Percentiles rank a stretch among this genome's conserved stretches.
Conservation (phyloP, 2,888 invertebrate species). For the Saturnia pavonia region DNA sequence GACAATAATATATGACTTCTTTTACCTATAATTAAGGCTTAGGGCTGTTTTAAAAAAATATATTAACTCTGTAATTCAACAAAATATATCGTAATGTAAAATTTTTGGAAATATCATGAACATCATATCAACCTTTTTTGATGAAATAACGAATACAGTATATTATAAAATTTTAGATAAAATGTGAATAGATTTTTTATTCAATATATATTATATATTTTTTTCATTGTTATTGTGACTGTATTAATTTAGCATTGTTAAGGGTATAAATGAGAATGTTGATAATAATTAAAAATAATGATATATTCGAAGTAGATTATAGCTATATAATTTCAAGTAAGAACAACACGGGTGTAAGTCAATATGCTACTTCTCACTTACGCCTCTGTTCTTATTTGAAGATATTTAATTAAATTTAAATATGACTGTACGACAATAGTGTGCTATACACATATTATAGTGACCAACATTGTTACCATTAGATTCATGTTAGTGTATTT, state of each 20-base stretch:
- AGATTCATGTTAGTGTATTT: conserved; percentile 1
- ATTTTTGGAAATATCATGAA: conserved; percentile 52
- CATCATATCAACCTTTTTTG: conserved; percentile 51
- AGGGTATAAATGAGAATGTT: conserved; percentile 15
- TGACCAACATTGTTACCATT: conserved; percentile 52
- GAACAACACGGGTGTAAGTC: neutral
- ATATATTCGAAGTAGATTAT: conserved; percentile 22
- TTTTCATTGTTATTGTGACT: conserved; percentile 9
- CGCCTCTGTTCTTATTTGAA: conserved; percentile 4
- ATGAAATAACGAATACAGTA: neutral
- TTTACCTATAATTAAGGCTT: conserved; percentile 31
- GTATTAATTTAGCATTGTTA: conserved; percentile 9
- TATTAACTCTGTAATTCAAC: neutral
- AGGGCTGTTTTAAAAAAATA: conserved; percentile 21
- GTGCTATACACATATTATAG: conserved; percentile 52
- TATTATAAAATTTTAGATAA: neutral
- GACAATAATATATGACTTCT: conserved; percentile 58
- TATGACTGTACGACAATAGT: conserved; percentile 60
- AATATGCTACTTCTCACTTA: neutral
- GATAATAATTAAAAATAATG: conserved; percentile 29
- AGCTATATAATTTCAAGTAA: neutral
- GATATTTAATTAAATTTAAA: conserved; percentile 47
- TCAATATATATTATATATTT: neutral
- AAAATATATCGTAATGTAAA: conserved; percentile 4
- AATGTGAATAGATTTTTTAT: neutral